Evolutionary conservation across 2,888 invertebrate genomes (phyloP), one percentile per base, ranked within the genome.

Genomic region (Myathropa florea): DNA sequence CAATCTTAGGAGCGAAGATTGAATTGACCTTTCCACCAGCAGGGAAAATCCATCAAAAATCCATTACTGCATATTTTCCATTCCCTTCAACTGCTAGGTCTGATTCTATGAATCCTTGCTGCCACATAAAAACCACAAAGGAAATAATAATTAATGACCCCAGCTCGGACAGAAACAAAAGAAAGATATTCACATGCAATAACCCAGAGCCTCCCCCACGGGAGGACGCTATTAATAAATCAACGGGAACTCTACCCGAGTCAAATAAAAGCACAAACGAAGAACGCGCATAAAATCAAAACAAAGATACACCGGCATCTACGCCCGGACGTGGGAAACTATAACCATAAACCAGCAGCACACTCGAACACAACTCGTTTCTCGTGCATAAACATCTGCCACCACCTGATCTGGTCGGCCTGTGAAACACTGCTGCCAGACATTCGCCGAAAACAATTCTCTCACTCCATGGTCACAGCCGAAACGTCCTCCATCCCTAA

Each of bases 201-300:
- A 24, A 57, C 24, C 57, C 24, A 14, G 24, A 24, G 57, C 23
- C 55, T 4, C 24, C 24, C 24, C 10, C 24, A 12, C 63, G 33
- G 12, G 55, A 64, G 33, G 26, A 12, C 24, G 18, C 33, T 26
- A 63, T 64, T 73, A 73, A 64, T 73, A 73, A 73, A 73, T 73
- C 73, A 73, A 36, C 73, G 53, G 33, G 7, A 65, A 33, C 18
- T 30, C 55, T 28, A 24, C 33, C 3, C 12, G 24, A 46, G 46
- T 7, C 36, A 55, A 36, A 55, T 64, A 64, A 64, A 73, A 64
- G 33, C 55, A 10, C 23, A 21, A 73, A 53, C 30, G 67, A 46
- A 46, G 18, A n/a, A n/a, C 21, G 53, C 23, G 61, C 64, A 64
- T 64, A 73, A 73, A 73, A 73, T 73, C 73, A 73, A 73, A 63